Evolutionary conservation across 2,888 invertebrate genomes (phyloP), one percentile per base, ranked within the genome.

Genomic region (Nymphalis c-album): DNA sequence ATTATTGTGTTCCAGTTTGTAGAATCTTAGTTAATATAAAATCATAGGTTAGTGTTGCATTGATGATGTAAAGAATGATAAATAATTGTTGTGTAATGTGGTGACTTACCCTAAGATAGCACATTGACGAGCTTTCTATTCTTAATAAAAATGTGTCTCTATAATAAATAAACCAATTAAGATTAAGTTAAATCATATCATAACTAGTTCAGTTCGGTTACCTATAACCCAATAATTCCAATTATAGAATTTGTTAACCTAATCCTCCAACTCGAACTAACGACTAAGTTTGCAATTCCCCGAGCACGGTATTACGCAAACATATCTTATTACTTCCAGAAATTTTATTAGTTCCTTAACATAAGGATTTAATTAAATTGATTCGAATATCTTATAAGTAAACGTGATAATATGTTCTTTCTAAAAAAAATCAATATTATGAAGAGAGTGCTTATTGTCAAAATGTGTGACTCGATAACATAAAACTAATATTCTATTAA

Each of bases 211-310:
- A 16, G 57, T 40, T 57, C 57, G 18, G 26, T 62, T 57, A 62
- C 61, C 57, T 45, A 48, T 31, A 47, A 58, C 61, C 45, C 31
- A 40, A 40, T 45, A 67, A 67, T 67, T 58, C 58, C 62, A 63
- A 67, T 63, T 67, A 67, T 51, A 51, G 58, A 67, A 67, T 63
- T 59, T 59, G 67, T 50, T 67, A 63, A 67, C 67, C 62, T 63
- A 67, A 63, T 67, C 62, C 46, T 45, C 48, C 18, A 45, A 63
- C 62, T 58, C 40, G n/a, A 63, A 59, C 67, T 59, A 45, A 62
- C 62, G 57, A 50, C 58, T 16, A 63, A 31, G 35, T 63, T 22
- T 47, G 26, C 20, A 67, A 67, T 46, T 46, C 64, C 59, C 40
- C 40, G 62, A 67, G 51, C 51, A 63, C 50, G 46, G 51, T 58